A percentile compares a stretch with the other conserved stretches of the same genome.
phyloP scores from a whole-genome alignment of 2,113 vertebrate genomes.

The Fulica atra region DNA sequence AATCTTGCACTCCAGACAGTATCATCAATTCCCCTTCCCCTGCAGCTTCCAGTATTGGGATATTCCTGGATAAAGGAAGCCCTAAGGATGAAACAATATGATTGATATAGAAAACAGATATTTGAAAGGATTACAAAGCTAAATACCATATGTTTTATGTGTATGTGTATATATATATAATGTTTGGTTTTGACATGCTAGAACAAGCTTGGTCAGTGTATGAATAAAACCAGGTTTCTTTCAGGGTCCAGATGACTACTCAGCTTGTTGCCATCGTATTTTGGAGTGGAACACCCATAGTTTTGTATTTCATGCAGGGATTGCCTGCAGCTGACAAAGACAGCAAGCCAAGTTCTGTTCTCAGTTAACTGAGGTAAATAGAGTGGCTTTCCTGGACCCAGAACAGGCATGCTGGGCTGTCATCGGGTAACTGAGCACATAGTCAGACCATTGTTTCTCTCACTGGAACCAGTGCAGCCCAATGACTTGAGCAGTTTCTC shows the following conservation, averaged over 20 bases:
- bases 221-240: slow-evolving; percentile 55
- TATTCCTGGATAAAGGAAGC: neutral
- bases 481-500: neutral
- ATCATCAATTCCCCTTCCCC: neutral
- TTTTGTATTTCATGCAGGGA: slow-evolving; percentile 65
- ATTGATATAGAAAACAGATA: neutral
- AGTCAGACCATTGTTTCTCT: neutral
- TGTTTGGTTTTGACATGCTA: neutral
- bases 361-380: neutral
- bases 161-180: neutral
- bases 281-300: slow-evolving; percentile 69
- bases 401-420: slow-evolving; percentile 4
- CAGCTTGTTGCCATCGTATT: slow-evolving; percentile 69
- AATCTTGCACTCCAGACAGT: neutral
- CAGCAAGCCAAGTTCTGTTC: slow-evolving; percentile 15
- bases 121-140: neutral
- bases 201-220: neutral
- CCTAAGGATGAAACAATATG: neutral
- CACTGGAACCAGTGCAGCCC: neutral
- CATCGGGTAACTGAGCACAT: neutral
- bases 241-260: slow-evolving; percentile 74
- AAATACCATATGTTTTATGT: neutral
- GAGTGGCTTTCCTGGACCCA: slow-evolving; percentile 9
- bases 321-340: slow-evolving; percentile 62
- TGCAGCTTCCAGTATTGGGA: neutral